Evolutionary conservation across 2,888 invertebrate genomes (phyloP), one percentile per base, ranked within the genome.

Genomic region (Didymodactylos carnosus): DNA sequence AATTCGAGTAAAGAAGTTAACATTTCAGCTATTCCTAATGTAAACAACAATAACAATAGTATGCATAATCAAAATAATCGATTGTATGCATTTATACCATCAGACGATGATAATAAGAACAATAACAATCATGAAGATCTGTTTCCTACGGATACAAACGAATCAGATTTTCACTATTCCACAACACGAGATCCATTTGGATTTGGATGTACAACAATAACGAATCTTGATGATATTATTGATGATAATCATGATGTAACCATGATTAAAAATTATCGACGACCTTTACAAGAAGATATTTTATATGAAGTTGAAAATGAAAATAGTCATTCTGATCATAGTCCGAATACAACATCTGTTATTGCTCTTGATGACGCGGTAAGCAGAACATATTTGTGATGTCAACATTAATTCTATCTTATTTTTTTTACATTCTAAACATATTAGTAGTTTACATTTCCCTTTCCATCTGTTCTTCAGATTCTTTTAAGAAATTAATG

Each of bases 291-390:
- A 62, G 62, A 62, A 62, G 62, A 62, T 62, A 62, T 62, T 62
- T 62, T 62, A 62, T 62, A 62, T 35, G 62, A 62, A 62, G 62
- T 62, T 62, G 62, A 62, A 62, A 29, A 62, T 62, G 62, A 62
- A 62, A 62, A 62, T 62, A 62, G 62, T 16, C n/a, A 10, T 35
- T 62, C 62, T 7, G 62, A 62, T 62, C 35, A 62, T 35, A 62
- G 62, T 62, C 62, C 29, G 35, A 35, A 62, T 35, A 62, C 62
- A 35, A n/a, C 62, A 35, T 62, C 29, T 11, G 11, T 35, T 7
- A 62, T 62, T 3, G 8, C 13, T 19, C 19, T 35, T 19, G 62
- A 62, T 35, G 62, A 62, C n/a, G n/a, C 19, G 10, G 62, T 62
- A 62, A 19, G 62, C n/a, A 29, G 0, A n/a, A n/a, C n/a, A n/a